These are phyloP conservation scores for Heliconius congener DNA, from an alignment of 1,140 invertebrate species.

Conservation along the genomic window DNA sequence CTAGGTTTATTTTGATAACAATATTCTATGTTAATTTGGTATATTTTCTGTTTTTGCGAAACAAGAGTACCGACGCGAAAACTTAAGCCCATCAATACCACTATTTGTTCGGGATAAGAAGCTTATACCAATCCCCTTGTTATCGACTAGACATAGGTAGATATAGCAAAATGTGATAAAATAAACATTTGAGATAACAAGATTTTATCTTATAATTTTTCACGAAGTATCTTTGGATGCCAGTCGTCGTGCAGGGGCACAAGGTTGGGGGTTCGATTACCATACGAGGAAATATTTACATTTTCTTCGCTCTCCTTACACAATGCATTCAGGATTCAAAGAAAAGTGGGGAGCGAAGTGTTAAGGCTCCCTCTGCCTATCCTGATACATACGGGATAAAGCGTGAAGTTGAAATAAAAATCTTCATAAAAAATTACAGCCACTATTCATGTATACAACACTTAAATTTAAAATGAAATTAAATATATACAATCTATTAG, in stretches of 20 bases:
- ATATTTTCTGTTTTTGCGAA: neutral
- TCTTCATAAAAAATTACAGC: neutral
- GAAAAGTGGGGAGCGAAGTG: too few relatives aligned
- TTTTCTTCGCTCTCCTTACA: too few relatives aligned
- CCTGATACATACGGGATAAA: too few relatives aligned
- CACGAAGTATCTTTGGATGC: too few relatives aligned
- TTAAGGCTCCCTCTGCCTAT: too few relatives aligned
- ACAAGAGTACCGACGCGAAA: neutral
- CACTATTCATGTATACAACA: neutral
- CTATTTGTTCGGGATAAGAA: neutral
- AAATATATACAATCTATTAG: neutral
- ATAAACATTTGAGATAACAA: neutral
- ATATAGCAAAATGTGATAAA: neutral
- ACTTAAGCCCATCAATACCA: neutral
- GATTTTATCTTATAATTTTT: neutral
- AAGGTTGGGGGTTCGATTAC: too few relatives aligned
- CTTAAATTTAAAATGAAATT: neutral
- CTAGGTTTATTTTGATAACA: neutral
- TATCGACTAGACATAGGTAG: neutral
- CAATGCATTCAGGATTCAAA: too few relatives aligned
- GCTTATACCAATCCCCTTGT: constrained; percentile 1
- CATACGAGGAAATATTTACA: too few relatives aligned
- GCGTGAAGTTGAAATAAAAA: too few relatives aligned
- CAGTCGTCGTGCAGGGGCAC: too few relatives aligned
- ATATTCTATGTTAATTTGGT: neutral